phyloP scores from a whole-genome alignment of 2,888 invertebrate genomes.

The Biston stratarius region DNA sequence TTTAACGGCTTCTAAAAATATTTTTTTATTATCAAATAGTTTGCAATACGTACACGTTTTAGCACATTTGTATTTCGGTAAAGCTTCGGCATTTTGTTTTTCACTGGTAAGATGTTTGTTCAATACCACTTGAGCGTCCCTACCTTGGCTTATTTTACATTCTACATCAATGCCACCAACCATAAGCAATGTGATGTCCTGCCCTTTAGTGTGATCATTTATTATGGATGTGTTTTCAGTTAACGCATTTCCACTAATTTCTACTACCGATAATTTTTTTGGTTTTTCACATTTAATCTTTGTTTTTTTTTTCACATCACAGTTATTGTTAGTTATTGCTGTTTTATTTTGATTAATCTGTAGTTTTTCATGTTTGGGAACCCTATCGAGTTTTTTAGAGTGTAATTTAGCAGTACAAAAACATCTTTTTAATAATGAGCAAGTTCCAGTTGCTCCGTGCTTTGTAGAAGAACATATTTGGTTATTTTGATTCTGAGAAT shows the following conservation, averaged over 20 bases:
- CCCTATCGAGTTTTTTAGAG: neutral
- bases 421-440: constrained; percentile 13
- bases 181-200: neutral
- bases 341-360: neutral
- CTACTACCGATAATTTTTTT: neutral
- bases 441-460: constrained; percentile 1
- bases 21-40: constrained; percentile 1
- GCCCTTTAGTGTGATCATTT: neutral
- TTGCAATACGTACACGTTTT: constrained; percentile 17
- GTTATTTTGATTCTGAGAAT: neutral
- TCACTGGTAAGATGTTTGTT: neutral
- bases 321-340: neutral
- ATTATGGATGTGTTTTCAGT: neutral
- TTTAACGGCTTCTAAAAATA: neutral
- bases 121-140: neutral
- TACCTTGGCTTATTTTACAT: constrained; percentile 5
- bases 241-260: constrained; percentile 12
- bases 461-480: neutral
- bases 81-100: too few relatives aligned
- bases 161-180: constrained; percentile 7
- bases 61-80: constrained; percentile 12
- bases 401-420: constrained; percentile 13
- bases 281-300: neutral
- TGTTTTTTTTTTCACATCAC: neutral
- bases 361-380: neutral